phyloP scores from a whole-genome alignment of 1,140 invertebrate genomes.

The Lamellibrachia luymesi region DNA sequence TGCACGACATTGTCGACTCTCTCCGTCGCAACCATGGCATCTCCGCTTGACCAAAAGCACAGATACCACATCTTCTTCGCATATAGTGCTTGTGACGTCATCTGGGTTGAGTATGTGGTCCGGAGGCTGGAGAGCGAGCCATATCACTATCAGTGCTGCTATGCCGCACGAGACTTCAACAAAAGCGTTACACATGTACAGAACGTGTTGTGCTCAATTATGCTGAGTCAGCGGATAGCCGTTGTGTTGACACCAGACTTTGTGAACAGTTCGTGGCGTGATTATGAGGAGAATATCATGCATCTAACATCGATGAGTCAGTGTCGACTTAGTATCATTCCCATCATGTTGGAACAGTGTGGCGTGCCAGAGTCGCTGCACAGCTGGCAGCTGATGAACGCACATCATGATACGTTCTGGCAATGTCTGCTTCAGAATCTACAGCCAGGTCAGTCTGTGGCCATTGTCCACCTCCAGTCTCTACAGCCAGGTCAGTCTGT shows the following conservation, averaged over 20 bases:
- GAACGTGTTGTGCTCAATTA: conserved; percentile 45
- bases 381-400: conserved; percentile 38
- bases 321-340: conserved; percentile 44
- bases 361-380: conserved; percentile 40
- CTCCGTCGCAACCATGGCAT: conserved; percentile 29
- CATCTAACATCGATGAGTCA: conserved; percentile 43
- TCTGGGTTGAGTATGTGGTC: conserved; percentile 41
- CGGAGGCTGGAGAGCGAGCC: conserved; percentile 40
- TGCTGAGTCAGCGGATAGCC: conserved; percentile 49
- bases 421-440: conserved; percentile 37
- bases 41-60: conserved; percentile 44
- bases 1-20: conserved; percentile 23
- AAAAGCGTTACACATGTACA: conserved; percentile 33
- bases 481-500: background rate
- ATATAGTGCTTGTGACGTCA: conserved; percentile 40
- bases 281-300: conserved; percentile 43
- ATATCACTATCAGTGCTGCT: conserved; percentile 43
- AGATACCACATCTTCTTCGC: conserved; percentile 49
- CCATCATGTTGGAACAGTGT: conserved; percentile 43
- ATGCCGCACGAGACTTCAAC: conserved; percentile 29
- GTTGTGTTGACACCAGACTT: conserved; percentile 43
- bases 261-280: conserved; percentile 40
- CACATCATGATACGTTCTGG: conserved; percentile 41
- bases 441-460: conserved; percentile 35
- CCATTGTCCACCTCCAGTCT: background rate